Evolutionary conservation across 2,113 vertebrate genomes (phyloP).

Genomic region (Gallinago media): DNA sequence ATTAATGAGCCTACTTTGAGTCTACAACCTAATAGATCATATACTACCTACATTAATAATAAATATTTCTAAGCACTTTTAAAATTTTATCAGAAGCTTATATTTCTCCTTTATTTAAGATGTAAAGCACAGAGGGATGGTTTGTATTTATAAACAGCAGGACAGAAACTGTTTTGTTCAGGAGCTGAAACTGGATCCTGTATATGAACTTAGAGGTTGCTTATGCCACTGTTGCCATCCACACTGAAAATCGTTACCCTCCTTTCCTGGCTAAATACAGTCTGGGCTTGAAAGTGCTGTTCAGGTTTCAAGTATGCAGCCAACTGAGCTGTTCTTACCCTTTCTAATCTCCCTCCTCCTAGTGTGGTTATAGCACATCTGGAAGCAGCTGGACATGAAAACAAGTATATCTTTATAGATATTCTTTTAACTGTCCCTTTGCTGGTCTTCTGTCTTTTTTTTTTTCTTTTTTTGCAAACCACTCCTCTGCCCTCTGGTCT

Average conservation of each 20-base stretch:
- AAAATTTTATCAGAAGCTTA: not conserved
- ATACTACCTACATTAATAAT: not conserved
- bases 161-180: not conserved
- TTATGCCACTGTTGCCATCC: not conserved
- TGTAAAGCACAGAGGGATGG: not conserved
- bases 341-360: not conserved
- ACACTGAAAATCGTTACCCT: not conserved
- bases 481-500: not conserved
- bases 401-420: not conserved
- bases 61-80: not conserved
- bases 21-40: not conserved
- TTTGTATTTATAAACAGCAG: not conserved
- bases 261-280: not conserved
- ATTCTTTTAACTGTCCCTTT: not conserved
- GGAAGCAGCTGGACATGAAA: not conserved
- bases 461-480: not conserved
- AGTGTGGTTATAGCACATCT: not conserved
- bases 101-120: not conserved
- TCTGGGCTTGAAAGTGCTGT: not conserved
- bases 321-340: not conserved
- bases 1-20: not conserved
- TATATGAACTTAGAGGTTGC: not conserved
- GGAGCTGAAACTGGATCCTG: not conserved
- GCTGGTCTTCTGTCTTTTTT: not conserved
- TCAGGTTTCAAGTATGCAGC: not conserved